Evolutionary conservation across 2,888 invertebrate genomes (phyloP), one percentile per base, ranked within the genome.

Genomic region (Heterodera filipjevi): DNA sequence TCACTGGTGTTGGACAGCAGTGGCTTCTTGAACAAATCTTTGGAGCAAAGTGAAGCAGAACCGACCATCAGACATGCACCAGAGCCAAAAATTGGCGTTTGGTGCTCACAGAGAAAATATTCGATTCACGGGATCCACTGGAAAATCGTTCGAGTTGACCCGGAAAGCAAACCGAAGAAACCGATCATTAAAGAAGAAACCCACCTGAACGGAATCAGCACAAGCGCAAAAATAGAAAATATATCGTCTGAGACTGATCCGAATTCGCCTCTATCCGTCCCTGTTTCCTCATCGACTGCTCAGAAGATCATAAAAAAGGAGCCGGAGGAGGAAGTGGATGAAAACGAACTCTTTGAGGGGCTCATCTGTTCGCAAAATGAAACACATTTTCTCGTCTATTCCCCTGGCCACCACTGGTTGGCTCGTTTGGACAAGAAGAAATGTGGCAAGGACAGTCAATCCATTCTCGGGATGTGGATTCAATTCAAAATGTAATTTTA

Each of bases 391-490:
- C 35, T 73, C 35, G 46, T 73, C 27, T 73, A 49, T 73, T 73
- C 64, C 22, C 73, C 49, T 27, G 73, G 64, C 14, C 33, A 49
- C 27, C 59, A 49, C 16, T 59, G 64, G 64, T 27, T 44, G 35
- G 49, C 12, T 16, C 35, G 64, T 73, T 73, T 73, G 64, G 35
- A 73, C 64, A 14, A 73, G 35, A 10, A 2, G 2, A 46, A 73
- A 49, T 39, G 73, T 32, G 59, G 73, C 59, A 32, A 49, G 35
- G 64, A 59, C 49, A 49, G 19, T 49, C 3, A 12, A 12, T 10
- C 59, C 27, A 59, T 59, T n/a, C 27, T 73, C 12, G 73, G 73
- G 44, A 35, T 73, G n/a, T 73, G 73, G 73, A 44, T 73, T 33
- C 27, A 73, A 73, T 44, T 46, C 12, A 44, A 30, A 73, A 22